Conservation (phyloP, 2,888 invertebrate species). For the Drosophila subquinaria region DNA sequence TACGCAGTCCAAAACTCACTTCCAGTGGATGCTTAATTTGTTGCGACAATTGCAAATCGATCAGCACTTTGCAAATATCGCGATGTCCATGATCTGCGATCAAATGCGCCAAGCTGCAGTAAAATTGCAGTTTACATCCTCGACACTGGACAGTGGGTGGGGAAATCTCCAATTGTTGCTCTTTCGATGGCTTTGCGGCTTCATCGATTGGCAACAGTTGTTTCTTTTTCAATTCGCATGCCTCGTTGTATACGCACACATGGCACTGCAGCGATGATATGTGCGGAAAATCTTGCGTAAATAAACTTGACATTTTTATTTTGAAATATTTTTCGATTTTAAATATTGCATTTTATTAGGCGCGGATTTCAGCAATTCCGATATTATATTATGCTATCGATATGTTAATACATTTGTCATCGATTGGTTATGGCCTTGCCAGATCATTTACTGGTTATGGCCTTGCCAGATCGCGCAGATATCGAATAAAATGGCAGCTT, state of each 20-base stretch:
- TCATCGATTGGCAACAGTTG: not conserved
- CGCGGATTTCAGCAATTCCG: not conserved
- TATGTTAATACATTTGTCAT: not conserved
- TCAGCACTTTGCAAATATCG: conserved; percentile 86
- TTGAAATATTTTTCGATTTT: not conserved
- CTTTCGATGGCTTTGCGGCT: not conserved
- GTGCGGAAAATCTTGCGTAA: not conserved
- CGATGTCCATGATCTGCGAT: conserved; percentile 89
- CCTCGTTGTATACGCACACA: conserved; percentile 26
- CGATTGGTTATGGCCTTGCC: conserved; percentile 10
- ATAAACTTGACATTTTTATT: conserved; percentile 18
- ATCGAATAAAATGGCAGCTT: not conserved
- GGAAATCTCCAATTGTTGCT: not conserved
- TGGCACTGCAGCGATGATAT: conserved; percentile 32
- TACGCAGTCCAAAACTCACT: conserved; percentile 58
- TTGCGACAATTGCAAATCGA: conserved; percentile 45
- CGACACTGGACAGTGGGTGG: conserved; percentile 85
- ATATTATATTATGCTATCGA: not conserved
- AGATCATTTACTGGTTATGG: not conserved
- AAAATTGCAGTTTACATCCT: conserved; percentile 88
- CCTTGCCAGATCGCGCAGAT: conserved; percentile 9
- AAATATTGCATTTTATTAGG: not conserved
- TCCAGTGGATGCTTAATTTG: conserved; percentile 64
- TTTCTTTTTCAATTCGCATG: not conserved
- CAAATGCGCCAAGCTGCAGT: conserved; percentile 89